These are phyloP conservation scores for Melieria crassipennis DNA, from an alignment of 2,888 invertebrate species.

Conservation along the genomic window DNA sequence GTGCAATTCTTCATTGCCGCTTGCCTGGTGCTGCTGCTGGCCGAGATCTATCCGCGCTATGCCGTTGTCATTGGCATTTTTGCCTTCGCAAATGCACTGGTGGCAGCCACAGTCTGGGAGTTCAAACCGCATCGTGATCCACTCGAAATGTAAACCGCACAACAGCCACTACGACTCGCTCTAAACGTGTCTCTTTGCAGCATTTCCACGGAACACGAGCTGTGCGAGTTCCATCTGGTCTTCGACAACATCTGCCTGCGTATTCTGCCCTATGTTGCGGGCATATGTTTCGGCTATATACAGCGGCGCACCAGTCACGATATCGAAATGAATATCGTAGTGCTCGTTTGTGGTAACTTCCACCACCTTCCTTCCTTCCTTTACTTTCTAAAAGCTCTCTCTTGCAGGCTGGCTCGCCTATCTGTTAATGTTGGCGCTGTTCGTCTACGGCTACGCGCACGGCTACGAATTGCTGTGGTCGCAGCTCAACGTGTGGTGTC, in stretches of 20 bases:
- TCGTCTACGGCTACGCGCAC: constrained; percentile 49
- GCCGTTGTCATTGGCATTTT: constrained; percentile 60
- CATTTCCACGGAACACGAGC: constrained; percentile 54
- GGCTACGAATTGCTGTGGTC: constrained; percentile 34
- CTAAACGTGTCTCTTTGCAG: background rate
- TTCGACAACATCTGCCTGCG: constrained; percentile 81
- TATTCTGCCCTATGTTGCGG: constrained; percentile 77
- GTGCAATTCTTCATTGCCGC: constrained; percentile 79
- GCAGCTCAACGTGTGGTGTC: constrained; percentile 34
- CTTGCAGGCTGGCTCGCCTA: constrained; percentile 53
- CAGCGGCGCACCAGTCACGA: constrained; percentile 72
- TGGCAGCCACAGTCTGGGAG: constrained; percentile 66
- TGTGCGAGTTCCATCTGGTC: constrained; percentile 73
- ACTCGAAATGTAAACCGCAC: background rate
- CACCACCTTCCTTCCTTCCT: background rate
- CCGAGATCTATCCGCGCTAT: constrained; percentile 64
- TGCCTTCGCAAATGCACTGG: constrained; percentile 66
- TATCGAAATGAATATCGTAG: constrained; percentile 47
- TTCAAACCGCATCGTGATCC: constrained; percentile 41
- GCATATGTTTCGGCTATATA: constrained; percentile 78
- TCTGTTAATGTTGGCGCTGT: constrained; percentile 44
- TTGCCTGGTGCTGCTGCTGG: constrained; percentile 72
- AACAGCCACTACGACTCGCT: background rate
- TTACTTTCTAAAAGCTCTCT: background rate
- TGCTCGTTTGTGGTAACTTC: constrained; percentile 48